phyloP scores from a whole-genome alignment of 2,113 vertebrate species.

The Scartelaos histophorus region DNA sequence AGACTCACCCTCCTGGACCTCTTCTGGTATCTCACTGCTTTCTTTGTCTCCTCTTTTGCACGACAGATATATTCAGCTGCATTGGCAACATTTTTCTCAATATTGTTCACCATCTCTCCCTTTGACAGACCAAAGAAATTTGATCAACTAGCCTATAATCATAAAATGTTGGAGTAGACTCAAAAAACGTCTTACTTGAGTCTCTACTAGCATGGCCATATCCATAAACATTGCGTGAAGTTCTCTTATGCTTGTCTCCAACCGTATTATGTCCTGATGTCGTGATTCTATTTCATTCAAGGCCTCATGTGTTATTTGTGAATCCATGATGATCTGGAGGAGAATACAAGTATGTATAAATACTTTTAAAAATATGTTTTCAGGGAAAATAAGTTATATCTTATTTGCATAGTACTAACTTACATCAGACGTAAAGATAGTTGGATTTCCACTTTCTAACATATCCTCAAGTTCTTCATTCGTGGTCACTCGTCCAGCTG shows the following conservation, averaged over 20 bases:
- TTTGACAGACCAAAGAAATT: slow-evolving; percentile 52
- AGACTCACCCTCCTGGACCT: slow-evolving; percentile 86
- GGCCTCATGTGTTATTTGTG: slow-evolving; percentile 90
- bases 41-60: slow-evolving; percentile 93
- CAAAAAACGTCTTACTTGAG: slow-evolving; percentile 80
- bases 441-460: slow-evolving; percentile 92
- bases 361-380: neutral
- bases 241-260: slow-evolving; percentile 93
- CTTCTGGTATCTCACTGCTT: slow-evolving; percentile 90
- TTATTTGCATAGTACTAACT: slow-evolving; percentile 34
- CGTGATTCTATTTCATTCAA: slow-evolving; percentile 93
- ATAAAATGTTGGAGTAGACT: too few species aligned
- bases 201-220: slow-evolving; percentile 95
- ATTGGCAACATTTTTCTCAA: slow-evolving; percentile 88
- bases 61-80: slow-evolving; percentile 85
- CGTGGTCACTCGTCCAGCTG: slow-evolving; percentile 90
- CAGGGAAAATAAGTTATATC: neutral
- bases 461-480: slow-evolving; percentile 93
- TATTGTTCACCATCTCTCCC: slow-evolving; percentile 97
- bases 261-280: slow-evolving; percentile 91
- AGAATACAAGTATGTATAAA: neutral
- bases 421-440: slow-evolving; percentile 95
- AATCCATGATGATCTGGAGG: slow-evolving; percentile 92
- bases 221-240: slow-evolving; percentile 94
- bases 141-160: neutral